Evolutionary conservation across 2,113 vertebrate genomes (phyloP).

Genomic region (Rana temporaria): DNA sequence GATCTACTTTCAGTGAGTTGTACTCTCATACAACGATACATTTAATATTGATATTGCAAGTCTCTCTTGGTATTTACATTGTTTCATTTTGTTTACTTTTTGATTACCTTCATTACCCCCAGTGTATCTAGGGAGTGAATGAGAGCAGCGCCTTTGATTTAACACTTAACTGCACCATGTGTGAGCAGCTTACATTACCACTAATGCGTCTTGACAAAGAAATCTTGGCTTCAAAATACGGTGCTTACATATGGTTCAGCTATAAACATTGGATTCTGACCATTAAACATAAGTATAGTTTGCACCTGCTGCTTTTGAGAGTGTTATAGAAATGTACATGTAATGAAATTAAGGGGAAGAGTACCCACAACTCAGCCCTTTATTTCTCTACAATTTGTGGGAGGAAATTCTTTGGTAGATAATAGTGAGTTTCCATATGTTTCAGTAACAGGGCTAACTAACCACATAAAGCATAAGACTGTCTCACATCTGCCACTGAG

Average conservation of each 20-base stretch:
- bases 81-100: constrained; percentile 41
- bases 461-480: too few species aligned
- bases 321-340: too few species aligned
- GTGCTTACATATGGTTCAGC: neutral
- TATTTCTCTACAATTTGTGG: too few species aligned
- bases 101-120: constrained; percentile 18
- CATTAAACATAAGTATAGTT: neutral
- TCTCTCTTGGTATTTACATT: constrained; percentile 40
- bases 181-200: constrained; percentile 21
- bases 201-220: neutral
- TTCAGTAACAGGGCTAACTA: too few species aligned
- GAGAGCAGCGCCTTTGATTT: constrained; percentile 3
- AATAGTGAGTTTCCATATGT: too few species aligned
- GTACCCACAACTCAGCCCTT: too few species aligned
- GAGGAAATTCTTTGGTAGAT: too few species aligned
- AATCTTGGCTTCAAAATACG: neutral
- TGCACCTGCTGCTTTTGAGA: neutral
- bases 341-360: too few species aligned
- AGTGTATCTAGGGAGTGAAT: constrained; percentile 14
- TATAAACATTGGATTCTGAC: constrained; percentile 17
- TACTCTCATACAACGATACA: constrained; percentile 22
- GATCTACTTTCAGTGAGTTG: constrained; percentile 22
- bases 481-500: too few species aligned
- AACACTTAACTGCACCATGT: constrained; percentile 7
- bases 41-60: constrained; percentile 37